These are phyloP conservation scores for Octopus sinensis DNA, from an alignment of 1,140 invertebrate species.

Conservation along the genomic window DNA sequence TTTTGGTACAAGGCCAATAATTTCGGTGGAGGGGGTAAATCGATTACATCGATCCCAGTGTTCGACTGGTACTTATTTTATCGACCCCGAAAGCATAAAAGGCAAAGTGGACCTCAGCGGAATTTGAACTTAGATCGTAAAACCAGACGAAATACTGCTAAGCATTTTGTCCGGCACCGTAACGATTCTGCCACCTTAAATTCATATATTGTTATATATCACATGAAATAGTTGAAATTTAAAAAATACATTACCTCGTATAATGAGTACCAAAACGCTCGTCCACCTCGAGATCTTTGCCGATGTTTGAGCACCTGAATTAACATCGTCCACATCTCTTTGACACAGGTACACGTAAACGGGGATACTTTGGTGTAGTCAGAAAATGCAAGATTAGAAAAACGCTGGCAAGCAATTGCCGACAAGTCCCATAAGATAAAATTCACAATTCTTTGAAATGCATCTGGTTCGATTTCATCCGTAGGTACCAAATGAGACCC, in stretches of 20 bases:
- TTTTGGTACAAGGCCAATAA: no score
- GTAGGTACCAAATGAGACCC: neutral
- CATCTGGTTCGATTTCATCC: neutral
- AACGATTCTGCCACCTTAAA: no score
- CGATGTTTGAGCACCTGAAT: slow-evolving; percentile 15
- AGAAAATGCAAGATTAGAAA: neutral
- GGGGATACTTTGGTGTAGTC: slow-evolving; percentile 17
- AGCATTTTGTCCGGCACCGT: no score
- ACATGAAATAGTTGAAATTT: neutral
- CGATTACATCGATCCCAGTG: no score
- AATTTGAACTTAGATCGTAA: no score
- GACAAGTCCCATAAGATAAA: neutral
- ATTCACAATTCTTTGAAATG: neutral
- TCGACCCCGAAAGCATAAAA: no score
- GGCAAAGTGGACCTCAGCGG: no score
- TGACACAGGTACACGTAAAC: slow-evolving; percentile 27
- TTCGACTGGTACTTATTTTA: no score
- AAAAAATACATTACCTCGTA: neutral
- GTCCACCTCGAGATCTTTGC: neutral
- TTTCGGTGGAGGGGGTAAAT: no score
- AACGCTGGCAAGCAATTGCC: neutral
- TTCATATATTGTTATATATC: no score
- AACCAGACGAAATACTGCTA: no score
- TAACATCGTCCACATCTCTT: slow-evolving; percentile 26
- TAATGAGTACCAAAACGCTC: neutral